Percentiles rank a stretch among this genome's conserved stretches.
Conservation (phyloP, 2,113 vertebrate species). For the Arvicanthis niloticus region DNA sequence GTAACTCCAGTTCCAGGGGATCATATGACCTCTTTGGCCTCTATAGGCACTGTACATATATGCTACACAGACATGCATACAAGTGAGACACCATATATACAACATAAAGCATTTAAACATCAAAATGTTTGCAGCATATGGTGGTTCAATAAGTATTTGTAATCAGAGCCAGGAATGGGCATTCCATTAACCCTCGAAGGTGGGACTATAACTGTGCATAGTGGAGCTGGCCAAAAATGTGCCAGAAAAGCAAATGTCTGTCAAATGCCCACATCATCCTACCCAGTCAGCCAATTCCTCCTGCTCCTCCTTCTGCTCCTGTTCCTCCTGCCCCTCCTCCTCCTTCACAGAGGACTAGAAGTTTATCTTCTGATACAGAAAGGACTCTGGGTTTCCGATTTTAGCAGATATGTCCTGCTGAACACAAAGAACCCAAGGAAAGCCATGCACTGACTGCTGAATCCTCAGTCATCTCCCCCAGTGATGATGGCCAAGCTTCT, state of each 20-base stretch:
- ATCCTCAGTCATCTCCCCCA: background rate
- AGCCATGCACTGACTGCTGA: background rate
- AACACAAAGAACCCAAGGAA: conserved; percentile 20
- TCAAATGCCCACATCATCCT: background rate
- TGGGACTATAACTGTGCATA: background rate
- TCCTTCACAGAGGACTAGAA: background rate
- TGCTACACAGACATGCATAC: background rate
- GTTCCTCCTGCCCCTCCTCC: background rate
- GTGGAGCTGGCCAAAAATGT: background rate
- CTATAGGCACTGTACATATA: background rate
- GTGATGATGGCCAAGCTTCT: background rate
- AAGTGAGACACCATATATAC: background rate
- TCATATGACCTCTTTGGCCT: background rate
- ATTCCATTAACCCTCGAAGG: background rate
- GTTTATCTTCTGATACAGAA: background rate
- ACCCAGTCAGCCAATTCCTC: background rate
- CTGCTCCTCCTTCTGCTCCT: background rate
- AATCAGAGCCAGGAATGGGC: background rate
- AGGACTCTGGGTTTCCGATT: background rate
- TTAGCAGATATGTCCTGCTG: background rate
- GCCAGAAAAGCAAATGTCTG: background rate
- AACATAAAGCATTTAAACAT: background rate
- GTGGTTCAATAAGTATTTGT: background rate
- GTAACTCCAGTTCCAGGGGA: background rate
- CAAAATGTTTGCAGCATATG: background rate